phyloP scores from a whole-genome alignment of 64 coral and sea anemone genomes.

The Montipora cactus region DNA sequence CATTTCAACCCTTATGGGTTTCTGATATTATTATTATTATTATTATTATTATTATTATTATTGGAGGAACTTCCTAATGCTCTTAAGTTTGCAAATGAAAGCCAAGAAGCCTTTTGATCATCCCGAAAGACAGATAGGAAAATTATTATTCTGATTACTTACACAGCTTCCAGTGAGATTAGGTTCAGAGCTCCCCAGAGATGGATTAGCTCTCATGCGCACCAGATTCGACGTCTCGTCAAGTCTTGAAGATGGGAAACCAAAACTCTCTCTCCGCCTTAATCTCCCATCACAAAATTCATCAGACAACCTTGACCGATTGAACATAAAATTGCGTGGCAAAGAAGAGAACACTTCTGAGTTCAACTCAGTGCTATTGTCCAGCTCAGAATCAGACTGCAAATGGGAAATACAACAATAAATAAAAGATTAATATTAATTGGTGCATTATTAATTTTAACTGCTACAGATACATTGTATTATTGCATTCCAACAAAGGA shows the following conservation, averaged over 20 bases:
- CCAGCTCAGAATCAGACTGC: constrained; percentile 82
- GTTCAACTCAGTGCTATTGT: constrained; percentile 75
- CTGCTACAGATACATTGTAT: too few relatives aligned
- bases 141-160: constrained; percentile 5
- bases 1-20: too few relatives aligned
- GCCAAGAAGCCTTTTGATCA: too few relatives aligned
- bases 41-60: too few relatives aligned
- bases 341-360: constrained; percentile 87
- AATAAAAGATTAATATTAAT: background rate
- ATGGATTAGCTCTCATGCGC: constrained; percentile 92
- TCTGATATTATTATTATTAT: too few relatives aligned
- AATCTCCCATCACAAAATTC: constrained; percentile 72
- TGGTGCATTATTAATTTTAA: too few relatives aligned
- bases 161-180: constrained; percentile 92
- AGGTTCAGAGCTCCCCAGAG: constrained; percentile 84
- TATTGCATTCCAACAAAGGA: too few relatives aligned
- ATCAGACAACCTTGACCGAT: constrained; percentile 83
- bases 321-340: constrained; percentile 79
- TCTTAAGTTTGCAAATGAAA: too few relatives aligned
- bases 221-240: constrained; percentile 89
- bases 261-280: constrained; percentile 69
- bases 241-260: constrained; percentile 66
- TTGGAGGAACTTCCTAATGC: too few relatives aligned
- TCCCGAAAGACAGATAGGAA: background rate
- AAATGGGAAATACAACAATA: background rate